phyloP scores from a whole-genome alignment of 2,113 vertebrate genomes.

The Brevimyrus niger region DNA sequence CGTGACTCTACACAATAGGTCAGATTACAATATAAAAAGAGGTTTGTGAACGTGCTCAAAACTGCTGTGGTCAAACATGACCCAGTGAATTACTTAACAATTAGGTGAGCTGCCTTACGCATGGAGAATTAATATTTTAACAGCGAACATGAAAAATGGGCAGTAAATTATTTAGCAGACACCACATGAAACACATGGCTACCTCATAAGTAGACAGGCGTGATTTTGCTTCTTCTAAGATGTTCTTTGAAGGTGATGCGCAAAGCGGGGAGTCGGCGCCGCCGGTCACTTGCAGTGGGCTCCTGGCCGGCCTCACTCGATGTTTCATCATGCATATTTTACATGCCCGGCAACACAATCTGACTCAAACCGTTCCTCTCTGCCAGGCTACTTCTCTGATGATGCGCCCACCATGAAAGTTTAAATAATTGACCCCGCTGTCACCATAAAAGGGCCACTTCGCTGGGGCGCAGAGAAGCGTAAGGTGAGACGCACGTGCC shows the following conservation, averaged over 20 bases:
- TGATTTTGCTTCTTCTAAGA: neutral
- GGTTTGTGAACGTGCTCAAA: neutral
- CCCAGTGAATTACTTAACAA: neutral
- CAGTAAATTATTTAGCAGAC: neutral
- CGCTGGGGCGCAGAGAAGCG: neutral
- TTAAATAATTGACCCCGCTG: constrained; percentile 62
- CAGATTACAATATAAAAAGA: neutral
- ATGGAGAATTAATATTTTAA: neutral
- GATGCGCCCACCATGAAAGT: constrained; percentile 70
- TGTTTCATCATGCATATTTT: constrained; percentile 74
- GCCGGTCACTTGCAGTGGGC: neutral
- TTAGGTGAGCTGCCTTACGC: neutral
- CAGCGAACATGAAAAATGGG: neutral
- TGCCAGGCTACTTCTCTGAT: constrained; percentile 66
- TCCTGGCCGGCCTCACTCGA: neutral
- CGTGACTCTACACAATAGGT: neutral
- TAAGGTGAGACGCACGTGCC: constrained; percentile 20
- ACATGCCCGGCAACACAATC: constrained; percentile 77
- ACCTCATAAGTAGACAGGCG: neutral
- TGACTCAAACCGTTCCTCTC: constrained; percentile 53
- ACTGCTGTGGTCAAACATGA: neutral
- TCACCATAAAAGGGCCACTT: constrained; percentile 39
- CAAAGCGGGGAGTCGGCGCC: neutral
- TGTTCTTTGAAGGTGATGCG: neutral
- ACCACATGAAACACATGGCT: neutral